Evolutionary conservation across 1,140 invertebrate genomes (phyloP).

Genomic region (Drosophila funebris): DNA sequence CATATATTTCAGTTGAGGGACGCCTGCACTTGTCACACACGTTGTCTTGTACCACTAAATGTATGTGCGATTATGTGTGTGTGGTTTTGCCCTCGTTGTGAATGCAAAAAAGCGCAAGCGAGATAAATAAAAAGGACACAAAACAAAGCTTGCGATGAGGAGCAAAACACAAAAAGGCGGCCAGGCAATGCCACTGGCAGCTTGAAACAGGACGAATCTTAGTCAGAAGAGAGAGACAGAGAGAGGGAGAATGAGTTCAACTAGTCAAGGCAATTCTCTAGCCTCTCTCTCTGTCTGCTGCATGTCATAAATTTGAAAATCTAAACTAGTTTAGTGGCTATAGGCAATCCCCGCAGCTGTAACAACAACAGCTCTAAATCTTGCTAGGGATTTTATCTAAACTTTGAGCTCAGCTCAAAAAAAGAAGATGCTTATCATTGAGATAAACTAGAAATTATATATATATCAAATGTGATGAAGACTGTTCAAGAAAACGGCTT

Average conservation of each 20-base stretch:
- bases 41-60: slow-evolving; percentile 53
- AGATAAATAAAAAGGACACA: slow-evolving; percentile 62
- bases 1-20: slow-evolving; percentile 36
- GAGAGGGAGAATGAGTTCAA: neutral
- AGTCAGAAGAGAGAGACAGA: neutral
- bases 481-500: too few species aligned
- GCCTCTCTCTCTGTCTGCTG: neutral
- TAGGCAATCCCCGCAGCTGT: neutral
- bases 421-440: neutral
- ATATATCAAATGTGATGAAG: too few species aligned
- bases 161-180: slow-evolving; percentile 47
- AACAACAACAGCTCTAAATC: slow-evolving; percentile 4
- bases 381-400: slow-evolving; percentile 5
- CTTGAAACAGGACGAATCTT: slow-evolving; percentile 17
- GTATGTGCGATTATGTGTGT: slow-evolving; percentile 47
- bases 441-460: neutral
- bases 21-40: slow-evolving; percentile 78
- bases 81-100: slow-evolving; percentile 72
- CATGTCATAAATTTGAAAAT: slow-evolving; percentile 41
- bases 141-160: slow-evolving; percentile 17
- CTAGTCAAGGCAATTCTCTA: neutral
- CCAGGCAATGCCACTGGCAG: slow-evolving; percentile 58
- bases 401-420: neutral
- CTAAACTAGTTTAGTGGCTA: slow-evolving; percentile 29
- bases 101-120: slow-evolving; percentile 77